Base-by-base conservation (phyloP, 2,888 invertebrate species). In the Microplitis manilae region DNA sequence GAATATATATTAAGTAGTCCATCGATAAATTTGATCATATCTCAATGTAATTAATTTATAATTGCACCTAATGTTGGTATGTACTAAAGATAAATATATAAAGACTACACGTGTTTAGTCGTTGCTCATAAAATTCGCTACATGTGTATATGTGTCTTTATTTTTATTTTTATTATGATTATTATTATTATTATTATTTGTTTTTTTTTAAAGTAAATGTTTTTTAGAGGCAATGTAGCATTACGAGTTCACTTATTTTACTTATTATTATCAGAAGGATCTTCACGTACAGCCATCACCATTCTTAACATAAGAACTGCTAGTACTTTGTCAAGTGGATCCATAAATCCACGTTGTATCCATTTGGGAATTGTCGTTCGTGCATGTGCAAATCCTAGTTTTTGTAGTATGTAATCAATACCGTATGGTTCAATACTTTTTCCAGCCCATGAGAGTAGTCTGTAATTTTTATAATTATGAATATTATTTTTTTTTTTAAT, bases 341-440 rank as follows among this genome's bases (percentile, higher is more conserved):
- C 99, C 94, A 99, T 96, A 85, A 98, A 96, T 13, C 99, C 99
- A 75, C 99, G 93, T 91, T 99, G 99, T 92, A 99, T 94, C 98
- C 99, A 99, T 91, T 99, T 99, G 77, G 99, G 99, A 88, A 99
- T 99, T 76, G 99, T 99, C 82, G 97, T 97, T 82, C 98, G 93
- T 9, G 99, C 98, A 91, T 99, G 99, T 78, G 96, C 95, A 90
- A 99, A 99, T 68, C 98, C 98, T 64, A 99, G 92, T 91, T 98
- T 98, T 91, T 98, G 98, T 72, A 99, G 93, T 87, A 99, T 98
- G 90, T 98, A 98, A 92, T 99, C 99, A 79, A 99, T 97, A 73
- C 98, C 98, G 87, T 98, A 98, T 0, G 99, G 98, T 90, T 99
- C 98, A 86, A 99, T 98, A 85, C 97, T 96, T 90, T 97, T 97